These are phyloP conservation scores for Scelioninae gen. 1 DNA, from an alignment of 2,888 invertebrate genomes.

Conservation along the genomic window DNA sequence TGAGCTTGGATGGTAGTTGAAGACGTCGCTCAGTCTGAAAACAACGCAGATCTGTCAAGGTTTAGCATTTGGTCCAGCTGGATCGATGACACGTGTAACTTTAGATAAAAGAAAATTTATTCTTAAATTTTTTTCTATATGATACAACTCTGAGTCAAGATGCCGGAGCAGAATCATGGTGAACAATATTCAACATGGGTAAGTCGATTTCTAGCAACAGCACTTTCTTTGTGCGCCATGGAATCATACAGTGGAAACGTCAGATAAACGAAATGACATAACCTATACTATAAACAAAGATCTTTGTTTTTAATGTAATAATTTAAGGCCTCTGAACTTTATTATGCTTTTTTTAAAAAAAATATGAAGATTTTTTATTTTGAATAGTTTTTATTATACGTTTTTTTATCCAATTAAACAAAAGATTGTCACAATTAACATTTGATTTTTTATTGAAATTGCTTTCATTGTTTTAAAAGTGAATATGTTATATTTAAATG, in stretches of 20 bases:
- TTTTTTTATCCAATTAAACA: too few species aligned
- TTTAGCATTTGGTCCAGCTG: constrained; percentile 38
- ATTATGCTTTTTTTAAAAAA: too few species aligned
- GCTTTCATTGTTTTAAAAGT: too few species aligned
- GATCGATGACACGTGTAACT: constrained; percentile 46
- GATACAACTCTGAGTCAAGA: constrained; percentile 77
- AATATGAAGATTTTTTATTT: too few species aligned
- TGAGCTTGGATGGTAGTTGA: background rate
- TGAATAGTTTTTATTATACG: too few species aligned
- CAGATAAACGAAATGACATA: constrained; percentile 15
- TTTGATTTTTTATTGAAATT: too few species aligned
- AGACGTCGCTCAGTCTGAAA: background rate
- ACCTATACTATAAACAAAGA: constrained; percentile 24
- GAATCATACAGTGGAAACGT: background rate
- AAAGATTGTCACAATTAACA: too few species aligned
- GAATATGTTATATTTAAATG: too few species aligned
- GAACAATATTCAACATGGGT: constrained; percentile 88
- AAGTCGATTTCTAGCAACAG: constrained; percentile 75
- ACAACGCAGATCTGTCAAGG: constrained; percentile 34
- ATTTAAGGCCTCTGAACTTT: too few species aligned
- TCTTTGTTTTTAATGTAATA: background rate
- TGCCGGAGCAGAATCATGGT: constrained; percentile 85
- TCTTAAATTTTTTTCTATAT: constrained; percentile 26
- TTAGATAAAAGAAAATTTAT: constrained; percentile 45
- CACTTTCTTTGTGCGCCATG: too few species aligned